phyloP scores from a whole-genome alignment of 1,140 invertebrate species.

The Zeugodacus cucurbitae region DNA sequence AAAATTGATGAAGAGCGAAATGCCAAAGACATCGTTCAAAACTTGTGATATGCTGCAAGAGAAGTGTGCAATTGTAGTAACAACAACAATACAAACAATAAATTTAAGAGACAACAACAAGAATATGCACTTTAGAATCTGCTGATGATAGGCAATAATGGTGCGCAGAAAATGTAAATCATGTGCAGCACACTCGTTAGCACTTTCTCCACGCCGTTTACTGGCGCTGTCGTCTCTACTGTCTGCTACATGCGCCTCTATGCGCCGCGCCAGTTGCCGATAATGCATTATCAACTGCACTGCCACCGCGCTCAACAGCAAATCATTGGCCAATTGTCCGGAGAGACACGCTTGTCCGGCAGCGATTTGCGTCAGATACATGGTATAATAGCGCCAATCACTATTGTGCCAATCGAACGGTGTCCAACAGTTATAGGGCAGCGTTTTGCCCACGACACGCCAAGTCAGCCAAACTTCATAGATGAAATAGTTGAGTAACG shows the following conservation, averaged over 20 bases:
- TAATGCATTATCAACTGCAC: constrained; percentile 59
- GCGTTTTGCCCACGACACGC: constrained; percentile 47
- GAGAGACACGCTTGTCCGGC: constrained; percentile 53
- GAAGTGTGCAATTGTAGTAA: neutral
- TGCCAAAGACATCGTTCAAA: constrained; percentile 54
- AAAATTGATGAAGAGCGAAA: constrained; percentile 53
- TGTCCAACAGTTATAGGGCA: constrained; percentile 57
- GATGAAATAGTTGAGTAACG: constrained; percentile 53
- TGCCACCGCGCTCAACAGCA: constrained; percentile 55
- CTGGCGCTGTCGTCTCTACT: neutral
- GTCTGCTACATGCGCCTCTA: constrained; percentile 48
- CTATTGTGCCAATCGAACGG: constrained; percentile 55
- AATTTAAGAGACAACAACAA: neutral
- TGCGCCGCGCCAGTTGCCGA: constrained; percentile 42
- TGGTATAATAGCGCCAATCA: constrained; percentile 52
- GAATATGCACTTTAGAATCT: constrained; percentile 43
- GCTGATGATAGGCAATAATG: constrained; percentile 53
- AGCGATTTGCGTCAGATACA: constrained; percentile 53
- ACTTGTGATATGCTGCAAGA: constrained; percentile 49
- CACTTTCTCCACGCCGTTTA: neutral
- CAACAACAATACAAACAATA: neutral
- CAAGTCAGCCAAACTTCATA: constrained; percentile 52
- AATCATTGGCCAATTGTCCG: constrained; percentile 54
- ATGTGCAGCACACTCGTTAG: neutral
- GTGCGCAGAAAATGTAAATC: constrained; percentile 51